phyloP scores from a whole-genome alignment of 2,113 vertebrate genomes.

The Otolemur garnettii region DNA sequence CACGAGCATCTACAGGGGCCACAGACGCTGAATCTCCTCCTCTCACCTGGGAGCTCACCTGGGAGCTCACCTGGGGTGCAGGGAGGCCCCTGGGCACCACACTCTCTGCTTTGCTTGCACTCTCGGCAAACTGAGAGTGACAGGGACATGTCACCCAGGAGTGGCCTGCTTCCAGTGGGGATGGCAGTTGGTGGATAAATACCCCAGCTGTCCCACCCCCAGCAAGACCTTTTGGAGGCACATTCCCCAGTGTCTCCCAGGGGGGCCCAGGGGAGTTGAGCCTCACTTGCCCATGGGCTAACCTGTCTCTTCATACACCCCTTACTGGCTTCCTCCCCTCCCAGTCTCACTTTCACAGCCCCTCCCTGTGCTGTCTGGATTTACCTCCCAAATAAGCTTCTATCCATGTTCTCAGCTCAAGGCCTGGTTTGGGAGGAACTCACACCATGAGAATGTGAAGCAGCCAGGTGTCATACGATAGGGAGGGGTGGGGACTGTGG shows the following conservation, averaged over 20 bases:
- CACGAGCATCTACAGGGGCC: background rate
- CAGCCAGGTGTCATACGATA: background rate
- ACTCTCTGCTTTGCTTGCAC: background rate
- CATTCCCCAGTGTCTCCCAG: background rate
- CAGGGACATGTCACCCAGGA: background rate
- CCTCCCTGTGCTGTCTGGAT: background rate
- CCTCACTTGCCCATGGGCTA: background rate
- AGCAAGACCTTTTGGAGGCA: background rate
- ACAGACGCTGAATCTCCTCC: no score
- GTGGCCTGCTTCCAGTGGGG: background rate
- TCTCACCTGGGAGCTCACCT: rapidly evolving
- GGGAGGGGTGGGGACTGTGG: background rate
- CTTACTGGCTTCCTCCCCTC: background rate
- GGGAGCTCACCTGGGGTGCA: rapidly evolving
- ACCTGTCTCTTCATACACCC: rapidly evolving
- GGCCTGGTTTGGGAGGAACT: background rate
- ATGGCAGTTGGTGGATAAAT: no score
- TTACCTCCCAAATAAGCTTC: background rate
- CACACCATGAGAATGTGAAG: background rate
- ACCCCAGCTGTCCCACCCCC: background rate
- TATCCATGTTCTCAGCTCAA: background rate
- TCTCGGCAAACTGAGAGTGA: background rate
- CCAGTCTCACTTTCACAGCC: no score
- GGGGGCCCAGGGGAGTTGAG: background rate
- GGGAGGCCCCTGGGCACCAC: no score